Evolutionary conservation across 2,113 vertebrate genomes (phyloP).

Genomic region (Larimichthys polyactis): DNA sequence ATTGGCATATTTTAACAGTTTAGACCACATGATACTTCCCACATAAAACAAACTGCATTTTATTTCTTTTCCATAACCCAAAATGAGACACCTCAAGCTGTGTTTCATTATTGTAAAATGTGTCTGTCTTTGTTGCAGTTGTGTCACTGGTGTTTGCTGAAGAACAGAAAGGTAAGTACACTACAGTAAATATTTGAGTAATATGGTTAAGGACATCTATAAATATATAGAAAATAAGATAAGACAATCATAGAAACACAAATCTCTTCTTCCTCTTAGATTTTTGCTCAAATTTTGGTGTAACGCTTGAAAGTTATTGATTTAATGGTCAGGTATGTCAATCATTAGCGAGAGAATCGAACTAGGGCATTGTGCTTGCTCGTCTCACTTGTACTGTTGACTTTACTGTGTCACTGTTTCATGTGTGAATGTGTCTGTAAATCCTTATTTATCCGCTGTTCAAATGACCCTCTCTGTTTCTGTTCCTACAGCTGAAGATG

Average conservation of each 20-base stretch:
- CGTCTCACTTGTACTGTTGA: conserved; percentile 38
- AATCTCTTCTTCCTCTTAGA: not conserved
- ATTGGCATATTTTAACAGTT: not conserved
- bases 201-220: not conserved
- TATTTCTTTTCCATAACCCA: not conserved
- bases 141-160: conserved; percentile 81
- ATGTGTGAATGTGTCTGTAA: conserved; percentile 17
- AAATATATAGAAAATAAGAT: too few relatives aligned
- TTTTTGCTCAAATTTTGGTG: not conserved
- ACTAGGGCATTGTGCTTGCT: conserved; percentile 26
- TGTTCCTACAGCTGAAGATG: conserved; percentile 69
- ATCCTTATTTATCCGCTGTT: not conserved
- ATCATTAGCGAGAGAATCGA: conserved; percentile 36
- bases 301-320: conserved; percentile 14
- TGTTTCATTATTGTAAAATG: not conserved
- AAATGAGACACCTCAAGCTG: not conserved
- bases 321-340: conserved; percentile 24
- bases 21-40: not conserved
- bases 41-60: not conserved
- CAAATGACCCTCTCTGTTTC: conserved; percentile 35
- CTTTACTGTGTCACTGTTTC: not conserved
- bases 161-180: conserved; percentile 71
- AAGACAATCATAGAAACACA: not conserved
- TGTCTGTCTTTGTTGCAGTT: conserved; percentile 66
- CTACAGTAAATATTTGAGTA: not conserved